Percentiles rank a stretch among this genome's conserved stretches.
These are phyloP conservation scores for Chionoecetes opilio DNA, from an alignment of 1,140 invertebrate genomes.

Conservation along the genomic window DNA sequence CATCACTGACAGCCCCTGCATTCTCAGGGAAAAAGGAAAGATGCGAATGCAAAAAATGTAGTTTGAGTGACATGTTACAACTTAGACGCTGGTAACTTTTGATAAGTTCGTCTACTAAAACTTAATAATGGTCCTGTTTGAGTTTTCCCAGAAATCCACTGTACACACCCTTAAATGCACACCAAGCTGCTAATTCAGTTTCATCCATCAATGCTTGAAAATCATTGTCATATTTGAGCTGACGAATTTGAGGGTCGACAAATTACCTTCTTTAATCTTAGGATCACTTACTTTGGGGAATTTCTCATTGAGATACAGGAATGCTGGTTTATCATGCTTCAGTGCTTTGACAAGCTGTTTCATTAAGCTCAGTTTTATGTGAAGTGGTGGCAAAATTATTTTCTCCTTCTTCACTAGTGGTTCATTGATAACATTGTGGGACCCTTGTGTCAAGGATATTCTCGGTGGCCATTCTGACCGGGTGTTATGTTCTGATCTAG, in stretches of 20 bases:
- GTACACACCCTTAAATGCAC: constrained; percentile 61
- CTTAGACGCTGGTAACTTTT: constrained; percentile 59
- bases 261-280: constrained; percentile 68
- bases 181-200: constrained; percentile 55
- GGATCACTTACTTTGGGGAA: constrained; percentile 79
- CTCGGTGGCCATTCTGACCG: constrained; percentile 36
- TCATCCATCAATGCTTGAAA: constrained; percentile 57
- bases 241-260: too few relatives aligned
- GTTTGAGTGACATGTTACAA: constrained; percentile 74
- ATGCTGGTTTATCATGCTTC: constrained; percentile 82
- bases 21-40: constrained; percentile 77
- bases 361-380: background rate
- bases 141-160: constrained; percentile 57
- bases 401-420: background rate
- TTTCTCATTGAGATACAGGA: constrained; percentile 77
- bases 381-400: too few relatives aligned
- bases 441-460: background rate
- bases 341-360: constrained; percentile 82
- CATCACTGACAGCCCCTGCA: constrained; percentile 80
- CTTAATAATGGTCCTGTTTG: constrained; percentile 41
- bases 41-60: constrained; percentile 76
- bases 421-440: constrained; percentile 15
- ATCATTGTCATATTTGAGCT: constrained; percentile 61
- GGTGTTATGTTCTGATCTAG: background rate
- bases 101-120: constrained; percentile 66